A percentile compares a stretch with the other conserved stretches of the same genome.
Evolutionary conservation across 2,888 invertebrate genomes (phyloP).

Genomic region (Eristalinus aeneus): DNA sequence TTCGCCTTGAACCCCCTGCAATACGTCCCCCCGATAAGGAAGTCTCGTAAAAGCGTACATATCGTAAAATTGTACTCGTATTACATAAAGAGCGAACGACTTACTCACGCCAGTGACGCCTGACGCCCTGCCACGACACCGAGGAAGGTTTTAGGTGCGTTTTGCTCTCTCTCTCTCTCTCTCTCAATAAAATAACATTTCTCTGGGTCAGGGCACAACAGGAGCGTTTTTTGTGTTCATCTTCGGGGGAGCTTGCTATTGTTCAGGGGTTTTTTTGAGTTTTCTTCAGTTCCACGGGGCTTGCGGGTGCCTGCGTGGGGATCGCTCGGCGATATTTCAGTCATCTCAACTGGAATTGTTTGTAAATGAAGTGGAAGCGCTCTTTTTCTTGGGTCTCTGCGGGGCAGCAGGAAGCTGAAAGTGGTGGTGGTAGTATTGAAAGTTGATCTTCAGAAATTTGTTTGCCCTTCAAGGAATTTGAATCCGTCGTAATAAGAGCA

Average conservation of each 20-base stretch:
- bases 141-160: constrained; percentile 5
- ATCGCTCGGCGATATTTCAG: not conserved
- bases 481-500: too few relatives aligned
- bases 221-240: not conserved
- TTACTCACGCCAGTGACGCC: constrained; percentile 3
- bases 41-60: constrained; percentile 61
- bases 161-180: not conserved
- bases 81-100: constrained; percentile 45
- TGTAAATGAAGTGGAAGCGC: not conserved
- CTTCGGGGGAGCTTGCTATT: not conserved
- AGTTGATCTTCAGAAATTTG: too few relatives aligned
- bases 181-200: constrained; percentile 45
- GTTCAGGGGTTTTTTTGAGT: not conserved
- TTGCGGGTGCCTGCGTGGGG: not conserved
- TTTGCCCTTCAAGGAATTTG: too few relatives aligned
- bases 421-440: too few relatives aligned
- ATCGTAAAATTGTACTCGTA: constrained; percentile 56
- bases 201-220: constrained; percentile 48
- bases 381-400: not conserved
- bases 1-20: not conserved
- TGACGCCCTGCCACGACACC: not conserved
- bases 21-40: constrained; percentile 49
- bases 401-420: too few relatives aligned
- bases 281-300: not conserved
- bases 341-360: not conserved